Evolutionary conservation across 1,140 invertebrate genomes (phyloP).

Genomic region (Lordiphosa mommai): DNA sequence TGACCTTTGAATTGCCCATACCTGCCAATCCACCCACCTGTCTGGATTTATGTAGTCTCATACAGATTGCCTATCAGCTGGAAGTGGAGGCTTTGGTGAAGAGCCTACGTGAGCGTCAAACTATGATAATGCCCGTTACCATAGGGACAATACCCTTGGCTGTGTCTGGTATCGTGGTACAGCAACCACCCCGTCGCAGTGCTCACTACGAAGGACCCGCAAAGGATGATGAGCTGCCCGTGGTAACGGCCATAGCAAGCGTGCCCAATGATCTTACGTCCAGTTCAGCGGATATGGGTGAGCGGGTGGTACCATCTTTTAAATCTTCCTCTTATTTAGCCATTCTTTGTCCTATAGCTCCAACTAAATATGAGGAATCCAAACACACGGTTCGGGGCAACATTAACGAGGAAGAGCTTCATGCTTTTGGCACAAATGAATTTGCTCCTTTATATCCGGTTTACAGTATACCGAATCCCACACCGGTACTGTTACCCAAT

Average conservation of each 20-base stretch:
- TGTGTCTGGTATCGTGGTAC: conserved; percentile 43
- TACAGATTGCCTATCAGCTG: conserved; percentile 85
- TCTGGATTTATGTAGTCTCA: conserved; percentile 84
- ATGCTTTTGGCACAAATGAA: conserved; percentile 61
- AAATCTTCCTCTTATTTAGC: neutral
- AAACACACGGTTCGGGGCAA: conserved; percentile 55
- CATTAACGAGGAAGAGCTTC: conserved; percentile 70
- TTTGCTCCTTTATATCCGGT: conserved; percentile 76
- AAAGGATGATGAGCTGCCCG: conserved; percentile 35
- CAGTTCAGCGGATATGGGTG: conserved; percentile 36
- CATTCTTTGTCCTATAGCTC: conserved; percentile 19
- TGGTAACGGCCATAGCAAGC: conserved; percentile 35
- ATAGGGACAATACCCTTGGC: conserved; percentile 82
- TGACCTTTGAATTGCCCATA: conserved; percentile 80
- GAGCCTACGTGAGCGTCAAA: conserved; percentile 80
- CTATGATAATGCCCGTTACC: conserved; percentile 80
- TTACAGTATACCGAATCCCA: conserved; percentile 59
- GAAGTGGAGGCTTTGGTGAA: conserved; percentile 81
- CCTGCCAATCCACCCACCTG: conserved; percentile 86
- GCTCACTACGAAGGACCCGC: conserved; percentile 37
- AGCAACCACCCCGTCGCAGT: conserved; percentile 60
- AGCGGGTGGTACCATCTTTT: conserved; percentile 12
- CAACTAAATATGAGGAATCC: conserved; percentile 61
- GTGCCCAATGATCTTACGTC: conserved; percentile 24
- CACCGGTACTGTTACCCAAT: conserved; percentile 36